A percentile compares a stretch with the other conserved stretches of the same genome.
These are phyloP conservation scores for Balearica regulorum DNA, from an alignment of 2,797 vertebrate genomes.

Conservation along the genomic window DNA sequence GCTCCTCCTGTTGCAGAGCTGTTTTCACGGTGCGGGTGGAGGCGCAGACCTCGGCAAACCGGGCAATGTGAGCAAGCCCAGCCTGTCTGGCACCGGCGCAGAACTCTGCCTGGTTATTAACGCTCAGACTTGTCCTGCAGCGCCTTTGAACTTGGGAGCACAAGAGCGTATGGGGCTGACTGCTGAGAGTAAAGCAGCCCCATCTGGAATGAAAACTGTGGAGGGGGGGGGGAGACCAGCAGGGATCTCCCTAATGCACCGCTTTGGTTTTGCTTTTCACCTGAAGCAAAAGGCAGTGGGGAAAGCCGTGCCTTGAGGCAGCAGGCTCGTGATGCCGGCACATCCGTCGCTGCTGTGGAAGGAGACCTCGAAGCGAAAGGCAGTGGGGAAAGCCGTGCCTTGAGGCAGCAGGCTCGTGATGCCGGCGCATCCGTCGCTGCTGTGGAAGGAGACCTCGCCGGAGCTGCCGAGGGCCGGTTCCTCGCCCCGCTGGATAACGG, in stretches of 20 bases:
- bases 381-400: not conserved
- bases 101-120: no score
- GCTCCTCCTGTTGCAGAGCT: rapidly evolving
- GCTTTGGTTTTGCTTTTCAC: rapidly evolving
- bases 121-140: not conserved
- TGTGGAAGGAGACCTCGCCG: not conserved
- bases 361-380: not conserved
- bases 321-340: rapidly evolving
- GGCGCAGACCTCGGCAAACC: not conserved
- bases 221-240: not conserved
- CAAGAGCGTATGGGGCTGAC: rapidly evolving
- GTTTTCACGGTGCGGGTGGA: no score
- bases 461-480: not conserved
- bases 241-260: not conserved
- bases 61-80: rapidly evolving
- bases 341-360: rapidly evolving
- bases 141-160: not conserved
- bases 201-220: not conserved
- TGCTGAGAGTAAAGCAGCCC: not conserved
- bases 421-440: not conserved
- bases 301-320: not conserved
- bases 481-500: rapidly evolving
- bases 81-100: rapidly evolving
- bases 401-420: not conserved
- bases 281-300: not conserved